phyloP scores from a whole-genome alignment of 2,797 vertebrate genomes.

The Gallirallus australis region DNA sequence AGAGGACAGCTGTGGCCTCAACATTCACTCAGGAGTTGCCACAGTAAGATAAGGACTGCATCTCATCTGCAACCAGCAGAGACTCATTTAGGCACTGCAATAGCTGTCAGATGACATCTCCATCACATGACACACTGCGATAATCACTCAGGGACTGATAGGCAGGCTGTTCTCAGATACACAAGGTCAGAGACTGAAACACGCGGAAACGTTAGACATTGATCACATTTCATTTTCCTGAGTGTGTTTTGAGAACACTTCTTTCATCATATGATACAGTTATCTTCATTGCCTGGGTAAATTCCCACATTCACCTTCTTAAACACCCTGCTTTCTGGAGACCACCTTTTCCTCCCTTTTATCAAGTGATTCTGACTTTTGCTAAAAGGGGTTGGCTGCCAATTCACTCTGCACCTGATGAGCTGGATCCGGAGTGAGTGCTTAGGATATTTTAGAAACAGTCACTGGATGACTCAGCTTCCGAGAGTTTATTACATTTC shows the following conservation, averaged over 20 bases:
- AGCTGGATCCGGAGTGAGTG: constrained; percentile 44
- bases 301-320: not conserved
- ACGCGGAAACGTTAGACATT: not conserved
- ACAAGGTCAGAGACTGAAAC: not conserved
- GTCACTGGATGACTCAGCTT: constrained; percentile 55
- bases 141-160: not conserved
- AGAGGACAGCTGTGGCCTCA: not conserved
- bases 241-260: not conserved
- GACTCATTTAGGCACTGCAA: not conserved
- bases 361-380: constrained; percentile 11
- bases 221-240: constrained; percentile 7
- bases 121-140: not conserved
- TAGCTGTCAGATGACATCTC: constrained; percentile 2
- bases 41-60: not conserved
- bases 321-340: not conserved
- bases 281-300: not conserved
- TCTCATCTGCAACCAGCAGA: constrained; percentile 15
- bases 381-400: constrained; percentile 28
- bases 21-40: not conserved
- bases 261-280: not conserved
- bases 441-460: constrained; percentile 41
- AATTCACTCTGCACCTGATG: constrained; percentile 29
- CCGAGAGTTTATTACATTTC: constrained; percentile 47
- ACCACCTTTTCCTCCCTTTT: not conserved
- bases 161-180: not conserved